Evolutionary conservation across 2,888 invertebrate genomes (phyloP).

Genomic region (Rhimphoctona megacephalus): DNA sequence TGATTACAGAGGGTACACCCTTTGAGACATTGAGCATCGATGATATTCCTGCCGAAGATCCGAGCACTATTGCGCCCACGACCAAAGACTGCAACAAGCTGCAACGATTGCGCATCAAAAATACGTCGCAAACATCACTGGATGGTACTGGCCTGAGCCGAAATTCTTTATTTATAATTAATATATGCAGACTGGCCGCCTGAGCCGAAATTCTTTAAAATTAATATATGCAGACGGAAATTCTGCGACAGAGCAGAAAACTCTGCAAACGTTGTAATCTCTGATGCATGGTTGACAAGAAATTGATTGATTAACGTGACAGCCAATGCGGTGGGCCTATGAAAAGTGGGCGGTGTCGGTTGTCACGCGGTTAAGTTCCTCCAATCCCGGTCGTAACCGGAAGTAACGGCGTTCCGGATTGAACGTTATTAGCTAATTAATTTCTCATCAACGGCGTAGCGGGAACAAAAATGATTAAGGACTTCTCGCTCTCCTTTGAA

Average conservation of each 20-base stretch:
- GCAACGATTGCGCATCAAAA: conserved; percentile 77
- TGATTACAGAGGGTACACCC: conserved; percentile 73
- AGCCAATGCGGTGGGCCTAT: neutral
- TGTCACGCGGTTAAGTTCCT: too few species aligned
- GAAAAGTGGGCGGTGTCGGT: too few species aligned
- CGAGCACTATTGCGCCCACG: conserved; percentile 70
- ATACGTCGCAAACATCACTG: conserved; percentile 75
- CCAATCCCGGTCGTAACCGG: too few species aligned
- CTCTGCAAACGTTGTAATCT: too few species aligned
- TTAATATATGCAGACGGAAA: too few species aligned
- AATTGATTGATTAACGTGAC: neutral
- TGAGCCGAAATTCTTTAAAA: too few species aligned
- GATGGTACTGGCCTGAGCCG: conserved; percentile 73
- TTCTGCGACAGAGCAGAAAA: too few species aligned
- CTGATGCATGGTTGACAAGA: neutral
- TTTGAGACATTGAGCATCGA: conserved; percentile 72
- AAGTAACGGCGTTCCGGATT: too few species aligned
- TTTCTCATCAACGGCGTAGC: neutral
- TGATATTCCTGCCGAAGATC: conserved; percentile 71
- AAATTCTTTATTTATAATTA: neutral
- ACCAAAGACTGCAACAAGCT: conserved; percentile 74
- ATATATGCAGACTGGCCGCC: too few species aligned
- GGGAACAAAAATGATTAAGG: neutral
- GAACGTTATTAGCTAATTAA: neutral
- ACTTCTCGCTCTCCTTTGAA: neutral